Conservation (phyloP, 2,113 vertebrate genomes). For the Brachyistius frenatus region DNA sequence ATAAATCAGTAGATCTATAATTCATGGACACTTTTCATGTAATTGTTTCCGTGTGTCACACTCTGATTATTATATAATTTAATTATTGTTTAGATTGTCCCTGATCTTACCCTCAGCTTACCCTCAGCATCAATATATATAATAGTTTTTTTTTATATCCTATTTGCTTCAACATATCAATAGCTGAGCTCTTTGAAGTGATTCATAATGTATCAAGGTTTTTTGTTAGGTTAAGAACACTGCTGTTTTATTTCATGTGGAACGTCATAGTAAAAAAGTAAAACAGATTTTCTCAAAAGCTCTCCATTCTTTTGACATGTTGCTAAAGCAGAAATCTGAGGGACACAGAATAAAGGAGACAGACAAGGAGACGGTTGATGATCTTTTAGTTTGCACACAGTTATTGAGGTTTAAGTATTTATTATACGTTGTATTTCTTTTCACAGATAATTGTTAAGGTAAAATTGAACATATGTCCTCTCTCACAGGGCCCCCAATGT, state of each 20-base stretch:
- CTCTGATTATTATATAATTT: neutral
- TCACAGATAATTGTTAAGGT: neutral
- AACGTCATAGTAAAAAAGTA: neutral
- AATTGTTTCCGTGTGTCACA: no score
- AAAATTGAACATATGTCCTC: neutral
- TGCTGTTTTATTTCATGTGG: neutral
- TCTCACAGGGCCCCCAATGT: slow-evolving; percentile 87
- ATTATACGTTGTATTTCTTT: neutral
- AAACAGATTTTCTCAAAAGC: neutral
- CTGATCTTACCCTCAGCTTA: neutral
- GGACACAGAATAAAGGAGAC: neutral
- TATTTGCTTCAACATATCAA: rapidly evolving
- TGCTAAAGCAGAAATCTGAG: neutral
- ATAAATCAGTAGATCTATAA: no score
- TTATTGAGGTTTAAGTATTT: neutral
- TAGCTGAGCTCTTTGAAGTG: neutral
- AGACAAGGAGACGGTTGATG: neutral
- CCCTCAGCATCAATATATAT: neutral
- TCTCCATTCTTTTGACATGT: neutral
- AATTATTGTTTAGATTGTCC: neutral
- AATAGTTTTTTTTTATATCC: no score
- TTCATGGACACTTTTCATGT: no score
- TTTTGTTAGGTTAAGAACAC: neutral
- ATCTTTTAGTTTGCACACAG: neutral
- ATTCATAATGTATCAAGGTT: neutral